Evolutionary conservation across 2,797 vertebrate genomes (phyloP).

Genomic region (Brachyalestes nurse): DNA sequence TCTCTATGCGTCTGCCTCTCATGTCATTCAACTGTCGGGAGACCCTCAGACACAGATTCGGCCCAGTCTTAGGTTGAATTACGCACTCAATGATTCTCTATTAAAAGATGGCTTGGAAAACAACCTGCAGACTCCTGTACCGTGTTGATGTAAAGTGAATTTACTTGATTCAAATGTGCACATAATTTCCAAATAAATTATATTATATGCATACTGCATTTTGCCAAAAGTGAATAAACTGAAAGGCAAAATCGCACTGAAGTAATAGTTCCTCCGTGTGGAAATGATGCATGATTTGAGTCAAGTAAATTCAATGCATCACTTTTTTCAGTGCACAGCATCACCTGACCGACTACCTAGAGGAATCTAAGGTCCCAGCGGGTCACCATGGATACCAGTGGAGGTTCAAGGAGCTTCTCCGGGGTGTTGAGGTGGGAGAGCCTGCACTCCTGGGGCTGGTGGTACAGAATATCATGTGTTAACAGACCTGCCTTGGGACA

Average conservation of each 20-base stretch:
- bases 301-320: not conserved
- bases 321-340: constrained; percentile 15
- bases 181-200: not conserved
- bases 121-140: too few species aligned
- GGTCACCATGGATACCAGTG: constrained; percentile 68
- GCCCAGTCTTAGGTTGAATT: too few species aligned
- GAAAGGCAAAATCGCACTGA: not conserved
- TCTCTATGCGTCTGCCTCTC: too few species aligned
- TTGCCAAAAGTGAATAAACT: not conserved
- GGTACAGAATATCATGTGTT: constrained; percentile 56
- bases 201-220: not conserved
- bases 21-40: too few species aligned
- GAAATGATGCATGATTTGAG: not conserved
- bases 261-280: not conserved
- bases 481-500: constrained; percentile 71
- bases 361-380: constrained; percentile 66
- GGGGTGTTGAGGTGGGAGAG: constrained; percentile 34
- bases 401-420: constrained; percentile 47
- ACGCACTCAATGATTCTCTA: too few species aligned
- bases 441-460: constrained; percentile 60
- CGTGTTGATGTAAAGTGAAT: too few species aligned
- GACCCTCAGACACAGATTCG: too few species aligned
- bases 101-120: too few species aligned
- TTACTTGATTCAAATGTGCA: too few species aligned
- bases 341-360: constrained; percentile 61